phyloP scores from a whole-genome alignment of 2,797 vertebrate genomes.

The Acanthiza pusilla region DNA sequence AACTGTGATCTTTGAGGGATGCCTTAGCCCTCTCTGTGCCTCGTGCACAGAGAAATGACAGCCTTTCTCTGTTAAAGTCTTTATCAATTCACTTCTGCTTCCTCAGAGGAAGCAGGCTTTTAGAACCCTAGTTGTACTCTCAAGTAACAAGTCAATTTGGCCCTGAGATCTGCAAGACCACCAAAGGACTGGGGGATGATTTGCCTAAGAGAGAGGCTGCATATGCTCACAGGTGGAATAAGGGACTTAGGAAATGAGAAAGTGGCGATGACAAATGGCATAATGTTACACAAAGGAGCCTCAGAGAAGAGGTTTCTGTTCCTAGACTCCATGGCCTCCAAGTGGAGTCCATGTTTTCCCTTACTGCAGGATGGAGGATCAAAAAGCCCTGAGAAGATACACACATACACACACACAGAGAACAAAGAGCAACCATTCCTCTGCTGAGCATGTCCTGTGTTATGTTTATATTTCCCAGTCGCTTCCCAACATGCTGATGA shows the following conservation, averaged over 20 bases:
- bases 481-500: rapidly evolving
- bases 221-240: not conserved
- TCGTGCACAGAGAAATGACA: not conserved
- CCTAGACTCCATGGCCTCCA: not conserved
- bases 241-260: not conserved
- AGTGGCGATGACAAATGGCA: not conserved
- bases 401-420: rapidly evolving
- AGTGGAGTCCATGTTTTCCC: not conserved
- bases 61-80: not conserved
- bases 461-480: not conserved
- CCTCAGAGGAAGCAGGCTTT: not conserved
- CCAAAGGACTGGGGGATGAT: not conserved
- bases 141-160: not conserved
- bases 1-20: not conserved
- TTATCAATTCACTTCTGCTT: not conserved
- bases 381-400: not conserved
- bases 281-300: not conserved
- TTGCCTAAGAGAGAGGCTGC: not conserved
- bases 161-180: not conserved
- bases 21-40: not conserved
- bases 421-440: not conserved
- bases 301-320: not conserved
- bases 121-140: not conserved
- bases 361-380: not conserved
- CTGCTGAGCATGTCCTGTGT: not conserved